phyloP scores from a whole-genome alignment of 2,113 vertebrate genomes.

The Sminthopsis crassicaudata region DNA sequence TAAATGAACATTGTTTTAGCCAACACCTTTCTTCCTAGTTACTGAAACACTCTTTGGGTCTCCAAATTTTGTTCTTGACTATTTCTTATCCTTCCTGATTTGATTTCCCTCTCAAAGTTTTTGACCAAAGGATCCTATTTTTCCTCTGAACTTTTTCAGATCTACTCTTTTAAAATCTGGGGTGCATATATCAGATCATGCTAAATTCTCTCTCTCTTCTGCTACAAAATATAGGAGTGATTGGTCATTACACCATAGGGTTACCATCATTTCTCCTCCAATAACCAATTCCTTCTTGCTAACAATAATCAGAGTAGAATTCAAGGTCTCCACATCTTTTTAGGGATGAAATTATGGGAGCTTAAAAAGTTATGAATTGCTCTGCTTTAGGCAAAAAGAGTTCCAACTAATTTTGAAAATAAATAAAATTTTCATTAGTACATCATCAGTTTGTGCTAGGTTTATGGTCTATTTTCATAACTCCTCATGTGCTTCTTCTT shows the following conservation, averaged over 20 bases:
- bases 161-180: not conserved
- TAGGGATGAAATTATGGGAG: not conserved
- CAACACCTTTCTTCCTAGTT: not conserved
- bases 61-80: not conserved
- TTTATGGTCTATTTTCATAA: not conserved
- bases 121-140: not conserved
- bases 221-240: not conserved
- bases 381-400: not conserved
- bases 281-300: not conserved
- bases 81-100: not conserved
- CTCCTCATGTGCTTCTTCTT: not conserved
- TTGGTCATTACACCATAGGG: not conserved
- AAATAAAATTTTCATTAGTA: not conserved
- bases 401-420: not conserved
- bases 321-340: not conserved
- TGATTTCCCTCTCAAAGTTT: not conserved
- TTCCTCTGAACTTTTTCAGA: not conserved
- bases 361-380: not conserved
- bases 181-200: not conserved
- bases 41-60: not conserved
- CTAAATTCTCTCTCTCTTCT: not conserved
- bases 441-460: not conserved
- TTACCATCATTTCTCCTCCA: not conserved
- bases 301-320: not conserved
- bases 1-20: not conserved